Base-by-base conservation (phyloP, 2,797 vertebrate genomes). In the Typhlichthys eigenmanni region DNA sequence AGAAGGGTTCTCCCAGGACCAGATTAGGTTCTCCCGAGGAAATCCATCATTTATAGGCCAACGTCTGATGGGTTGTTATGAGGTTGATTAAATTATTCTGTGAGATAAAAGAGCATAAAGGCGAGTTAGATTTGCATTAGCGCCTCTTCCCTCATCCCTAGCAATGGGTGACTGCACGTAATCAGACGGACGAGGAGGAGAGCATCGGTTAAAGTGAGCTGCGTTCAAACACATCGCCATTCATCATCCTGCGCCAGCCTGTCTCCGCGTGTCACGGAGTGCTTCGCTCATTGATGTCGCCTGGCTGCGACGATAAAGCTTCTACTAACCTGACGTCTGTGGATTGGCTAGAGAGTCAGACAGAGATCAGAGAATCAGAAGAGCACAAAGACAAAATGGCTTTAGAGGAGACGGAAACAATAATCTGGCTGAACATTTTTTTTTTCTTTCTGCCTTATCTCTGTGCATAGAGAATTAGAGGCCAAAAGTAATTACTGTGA, bases 241-340 rank as follows among this genome's bases (percentile, higher is more conserved):
- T 89, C 82, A 91, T 91, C 86, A 90, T 89, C 76, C 76, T 69
- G 74, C 55, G 64, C 70, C 70, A 24, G 69, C 57, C 73, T 81
- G 85, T 89, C 84, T 84, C 58, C 60, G 68, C 64, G 69, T 60
- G 74, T 87, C 81, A 81, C 74, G 72, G 74, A 80, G 63, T 81
- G 78, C 65, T 75, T 72, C 61, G 78, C 79, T 85, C 79, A 78
- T 59, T 79, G 14, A 24, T 66, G 73, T 71, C 83, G 73, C 69
- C 76, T 72, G 81, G 76, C 81, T 79, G 74, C 66, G 69, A 80
- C 60, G 38, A 47, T 63, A 67, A 60, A 54, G 5, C n/a, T 60
- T 58, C 68, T 80, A 80, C 76, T 72, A 84, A 77, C 69, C 64
- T 66, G 70, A 72, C 55, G 38, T 72, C 74, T 68, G 59, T 70